These are phyloP conservation scores for Centroberyx gerrardi DNA, from an alignment of 2,797 vertebrate species.

Conservation along the genomic window DNA sequence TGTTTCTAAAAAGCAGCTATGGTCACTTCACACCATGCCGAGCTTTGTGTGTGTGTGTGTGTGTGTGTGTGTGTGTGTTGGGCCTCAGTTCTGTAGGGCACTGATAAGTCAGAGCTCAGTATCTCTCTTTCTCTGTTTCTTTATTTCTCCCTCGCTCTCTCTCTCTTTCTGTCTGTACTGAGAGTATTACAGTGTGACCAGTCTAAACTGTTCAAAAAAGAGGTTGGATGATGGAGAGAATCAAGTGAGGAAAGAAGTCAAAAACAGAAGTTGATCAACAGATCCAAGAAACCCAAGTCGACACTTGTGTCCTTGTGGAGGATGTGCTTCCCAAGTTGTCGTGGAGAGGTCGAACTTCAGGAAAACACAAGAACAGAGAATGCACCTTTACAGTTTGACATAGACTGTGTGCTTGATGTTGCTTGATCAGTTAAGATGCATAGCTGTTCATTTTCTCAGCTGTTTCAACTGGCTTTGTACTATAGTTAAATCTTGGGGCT, in stretches of 20 bases:
- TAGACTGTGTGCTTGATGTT: no score
- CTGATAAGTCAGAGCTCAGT: slow-evolving; percentile 49
- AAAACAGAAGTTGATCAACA: background rate
- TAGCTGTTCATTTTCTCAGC: no score
- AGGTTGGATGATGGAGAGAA: background rate
- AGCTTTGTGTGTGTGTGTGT: background rate
- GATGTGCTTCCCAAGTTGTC: no score
- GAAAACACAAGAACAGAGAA: no score
- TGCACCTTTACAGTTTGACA: no score
- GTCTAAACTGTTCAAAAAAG: slow-evolving; percentile 45
- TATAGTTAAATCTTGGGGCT: no score
- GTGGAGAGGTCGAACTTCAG: no score
- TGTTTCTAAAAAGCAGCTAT: background rate
- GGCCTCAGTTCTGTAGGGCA: slow-evolving; percentile 47
- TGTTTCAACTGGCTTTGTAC: no score
- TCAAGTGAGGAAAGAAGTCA: background rate
- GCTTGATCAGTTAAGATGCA: no score
- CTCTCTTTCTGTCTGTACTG: background rate
- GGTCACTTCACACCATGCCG: background rate
- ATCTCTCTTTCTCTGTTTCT: background rate
- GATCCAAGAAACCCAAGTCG: no score
- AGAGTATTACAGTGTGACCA: slow-evolving; percentile 38
- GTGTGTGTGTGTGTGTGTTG: background rate
- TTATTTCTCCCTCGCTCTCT: background rate
- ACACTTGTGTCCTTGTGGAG: no score